Base-by-base conservation (phyloP, 2,113 vertebrate species). In the Burhinus bistriatus region DNA sequence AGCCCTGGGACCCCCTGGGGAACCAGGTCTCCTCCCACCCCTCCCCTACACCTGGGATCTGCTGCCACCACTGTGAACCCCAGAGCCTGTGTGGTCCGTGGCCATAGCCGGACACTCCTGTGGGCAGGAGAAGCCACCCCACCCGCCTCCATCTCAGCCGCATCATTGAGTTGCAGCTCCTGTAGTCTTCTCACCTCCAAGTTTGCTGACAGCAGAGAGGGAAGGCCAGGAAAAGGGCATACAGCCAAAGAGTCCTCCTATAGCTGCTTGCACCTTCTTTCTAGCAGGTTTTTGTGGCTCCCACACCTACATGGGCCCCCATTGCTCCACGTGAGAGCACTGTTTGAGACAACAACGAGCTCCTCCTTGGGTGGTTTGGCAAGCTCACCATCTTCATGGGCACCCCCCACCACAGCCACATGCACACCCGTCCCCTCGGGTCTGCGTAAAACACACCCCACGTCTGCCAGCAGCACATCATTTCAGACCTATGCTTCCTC, bases 391-490 rank as follows among this genome's bases (percentile, higher is more conserved):
- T 5, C 49, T 42, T 49, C 64, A 40, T 4, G 2, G 30, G 19
- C 40, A 69, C 13, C 8, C 14, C 18, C 15, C 21, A 30, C 49
- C 42, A 40, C 27, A 57, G 27, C 32, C 66, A 69, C 23, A 40
- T 0, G 2, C 13, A 61, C n/a, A 27, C 5, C 49, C 27, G 12
- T 15, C 15, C 34, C 12, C 30, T 62, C 3, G 1, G 20, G 23
- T 8, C 42, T 44, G 20, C 3, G 1, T 27, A 15, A 44, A 90
- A 44, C 12, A 10, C 10, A 25, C 81, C n/a, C 45, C 9, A 1
- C 1, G 0, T 26, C 32, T 49, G 5, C 11, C 0, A 0, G 29
- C n/a, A 75, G 44, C 19, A 38, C 27, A 18, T 4, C 3, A 4
- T 38, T 32, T 44, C 4, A 4, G 57, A 61, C 21, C 21, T 32